Conservation (phyloP, 1,140 invertebrate species). For the Hestina assimilis region DNA sequence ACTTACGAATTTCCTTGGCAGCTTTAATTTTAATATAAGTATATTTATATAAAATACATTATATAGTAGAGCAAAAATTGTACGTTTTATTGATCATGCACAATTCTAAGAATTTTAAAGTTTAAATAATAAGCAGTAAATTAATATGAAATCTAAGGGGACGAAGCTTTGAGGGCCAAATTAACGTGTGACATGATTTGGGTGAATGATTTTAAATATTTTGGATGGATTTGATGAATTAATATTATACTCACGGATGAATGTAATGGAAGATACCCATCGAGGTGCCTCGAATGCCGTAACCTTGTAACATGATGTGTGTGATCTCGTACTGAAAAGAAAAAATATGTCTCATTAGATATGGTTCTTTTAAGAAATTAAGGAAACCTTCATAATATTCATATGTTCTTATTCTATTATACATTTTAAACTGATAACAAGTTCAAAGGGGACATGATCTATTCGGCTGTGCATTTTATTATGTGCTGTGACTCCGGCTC, state of each 20-base stretch:
- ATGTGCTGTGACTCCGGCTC: too few species aligned
- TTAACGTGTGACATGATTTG: constrained; percentile 38
- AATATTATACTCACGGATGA: constrained; percentile 58
- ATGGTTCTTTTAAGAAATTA: too few species aligned
- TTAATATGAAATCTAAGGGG: constrained; percentile 63
- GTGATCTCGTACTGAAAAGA: constrained; percentile 59
- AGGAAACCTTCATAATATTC: too few species aligned
- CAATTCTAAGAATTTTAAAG: constrained; percentile 37
- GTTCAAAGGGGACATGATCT: too few species aligned
- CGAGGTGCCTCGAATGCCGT: constrained; percentile 67
- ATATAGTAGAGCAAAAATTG: constrained; percentile 17
- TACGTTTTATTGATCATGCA: constrained; percentile 47
- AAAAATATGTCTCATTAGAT: too few species aligned
- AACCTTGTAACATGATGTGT: constrained; percentile 65
- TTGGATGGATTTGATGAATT: constrained; percentile 22
- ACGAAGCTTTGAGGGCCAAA: constrained; percentile 56
- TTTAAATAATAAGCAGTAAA: constrained; percentile 62
- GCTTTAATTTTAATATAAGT: constrained; percentile 35
- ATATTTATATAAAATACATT: constrained; percentile 30
- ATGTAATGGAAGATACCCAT: constrained; percentile 58
- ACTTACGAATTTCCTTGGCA: constrained; percentile 42
- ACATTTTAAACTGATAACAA: too few species aligned
- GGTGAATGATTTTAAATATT: constrained; percentile 30
- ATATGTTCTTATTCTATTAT: too few species aligned
- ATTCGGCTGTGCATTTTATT: too few species aligned